Base-by-base conservation (phyloP, 2,888 invertebrate species). In the Andrena flavipes region DNA sequence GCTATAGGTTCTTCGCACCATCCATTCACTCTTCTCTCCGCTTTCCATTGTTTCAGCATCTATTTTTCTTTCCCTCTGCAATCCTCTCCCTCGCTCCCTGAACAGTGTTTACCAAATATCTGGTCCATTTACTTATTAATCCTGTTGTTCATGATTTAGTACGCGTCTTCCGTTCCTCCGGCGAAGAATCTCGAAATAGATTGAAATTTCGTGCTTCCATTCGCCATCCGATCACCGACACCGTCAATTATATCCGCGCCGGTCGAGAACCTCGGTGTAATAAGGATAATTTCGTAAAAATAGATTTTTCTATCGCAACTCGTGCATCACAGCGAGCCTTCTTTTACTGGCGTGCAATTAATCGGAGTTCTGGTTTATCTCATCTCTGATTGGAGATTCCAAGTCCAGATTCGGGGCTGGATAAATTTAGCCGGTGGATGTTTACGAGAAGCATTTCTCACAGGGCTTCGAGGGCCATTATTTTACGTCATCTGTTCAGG, bases 1-100 rank as follows among this genome's bases (percentile, higher is more conserved):
- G 68, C 80, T 73, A 68, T 64, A 48, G 72, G 62, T 83, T 35
- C 77, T 56, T 72, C 71, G 64, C 51, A 16, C 51, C 69, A 30
- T 20, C 79, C 48, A 63, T 56, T 74, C 74, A 54, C 23, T 48
- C 70, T 64, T 30, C 29, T 13, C 6, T 35, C n/a, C 16, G 13
- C 65, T 64, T 26, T 30, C 64, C 63, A 76, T 78, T 73, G 77
- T 74, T 60, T 78, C 63, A n/a, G 26, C 29, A 26, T 68, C 48
- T 42, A 42, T 42, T 49, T 70, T 20, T 49, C 42, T 69, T 42
- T 10, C 16, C 23, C 54, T 13, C 16, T 16, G 29, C 30, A 29
- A 26, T 59, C 7, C 70, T 42, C 26, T 30, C 65, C 35, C 23
- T 6, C 16, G 2, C 69, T n/a, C 8, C 26, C 3, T 0, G 5